Percentiles rank a stretch among this genome's conserved stretches.
Evolutionary conservation across 2,797 vertebrate genomes (phyloP).

Genomic region (Chiloscyllium punctatum): DNA sequence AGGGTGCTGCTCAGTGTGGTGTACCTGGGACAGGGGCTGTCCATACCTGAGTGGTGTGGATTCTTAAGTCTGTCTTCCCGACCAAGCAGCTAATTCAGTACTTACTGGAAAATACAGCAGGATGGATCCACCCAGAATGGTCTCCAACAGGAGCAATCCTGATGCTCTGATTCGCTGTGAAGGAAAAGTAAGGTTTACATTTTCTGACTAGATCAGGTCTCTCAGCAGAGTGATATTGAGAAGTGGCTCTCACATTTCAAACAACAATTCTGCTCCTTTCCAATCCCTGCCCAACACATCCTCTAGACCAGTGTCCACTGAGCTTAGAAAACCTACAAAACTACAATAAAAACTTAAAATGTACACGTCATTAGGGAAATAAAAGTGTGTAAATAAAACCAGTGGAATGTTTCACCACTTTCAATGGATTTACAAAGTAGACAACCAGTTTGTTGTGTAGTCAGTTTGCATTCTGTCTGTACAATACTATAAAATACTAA

Average conservation of each 20-base stretch:
- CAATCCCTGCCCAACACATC: neutral
- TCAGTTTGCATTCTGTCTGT: neutral
- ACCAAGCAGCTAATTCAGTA: constrained; percentile 36
- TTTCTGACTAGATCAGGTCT: neutral
- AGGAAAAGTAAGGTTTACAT: neutral
- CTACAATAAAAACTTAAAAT: neutral
- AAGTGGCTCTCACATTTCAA: neutral
- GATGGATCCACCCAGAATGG: constrained; percentile 84
- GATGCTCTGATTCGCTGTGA: constrained; percentile 79
- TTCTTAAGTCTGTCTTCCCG: neutral
- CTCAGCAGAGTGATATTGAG: neutral
- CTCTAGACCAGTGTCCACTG: neutral
- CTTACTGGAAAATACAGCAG: constrained; percentile 96
- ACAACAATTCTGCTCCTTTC: neutral
- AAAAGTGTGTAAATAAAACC: neutral
- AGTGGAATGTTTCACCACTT: neutral
- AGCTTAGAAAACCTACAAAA: neutral
- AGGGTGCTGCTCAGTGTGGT: too few relatives aligned
- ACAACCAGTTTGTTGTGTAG: neutral
- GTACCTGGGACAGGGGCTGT: neutral
- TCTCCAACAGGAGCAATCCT: constrained; percentile 81
- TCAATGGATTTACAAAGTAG: neutral
- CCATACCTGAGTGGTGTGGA: neutral
- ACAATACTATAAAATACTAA: neutral
- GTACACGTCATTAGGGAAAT: neutral